Evolutionary conservation across 2,888 invertebrate species (phyloP), one percentile per base, ranked within the genome.

Genomic region (Lysandra coridon): DNA sequence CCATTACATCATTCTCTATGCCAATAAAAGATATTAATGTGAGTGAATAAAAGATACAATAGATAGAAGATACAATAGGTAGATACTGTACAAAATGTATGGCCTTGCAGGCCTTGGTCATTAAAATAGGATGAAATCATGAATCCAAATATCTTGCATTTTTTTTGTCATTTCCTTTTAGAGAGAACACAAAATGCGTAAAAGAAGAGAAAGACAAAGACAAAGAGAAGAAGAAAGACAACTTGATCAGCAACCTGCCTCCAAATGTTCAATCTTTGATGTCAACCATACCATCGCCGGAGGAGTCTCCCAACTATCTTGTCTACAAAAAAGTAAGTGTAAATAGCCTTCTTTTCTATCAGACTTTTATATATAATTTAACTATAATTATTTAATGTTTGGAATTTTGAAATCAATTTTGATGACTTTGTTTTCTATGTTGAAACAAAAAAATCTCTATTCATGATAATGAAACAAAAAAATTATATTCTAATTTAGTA

Each of bases 241-340:
- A 85, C 17, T 83, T 85, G 1, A 84, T 87, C 12, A 83, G 90
- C 0, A 89, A 83, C 69, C 82, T 92, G 1, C 92, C 93, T 0
- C 89, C 93, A 0, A 89, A 85, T 12, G 90, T 93, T 3, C 92
- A 93, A 79, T 92, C 93, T 0, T 85, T 95, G 69, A 94, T 95
- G 90, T 91, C 95, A 17, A 91, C 95, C 14, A 93, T 95, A 79
- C 94, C 94, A 0, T 95, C 95, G 7, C 95, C 95, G 0, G 97
- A 97, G 86, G 98, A 98, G 90, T 97, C 98, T 0, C 98, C 98
- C 14, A 98, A 98, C 91, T 97, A 97, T 88, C 95, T 98, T 83
- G 97, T 98, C 53, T 98, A 98, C 87, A 97, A 97, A 89, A 98
- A 98, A 96, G 98, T 98, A 84, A 76, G 64, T 4, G 1, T 10